These are phyloP conservation scores for Bemisia tabaci DNA, from an alignment of 1,140 invertebrate genomes.

Conservation along the genomic window DNA sequence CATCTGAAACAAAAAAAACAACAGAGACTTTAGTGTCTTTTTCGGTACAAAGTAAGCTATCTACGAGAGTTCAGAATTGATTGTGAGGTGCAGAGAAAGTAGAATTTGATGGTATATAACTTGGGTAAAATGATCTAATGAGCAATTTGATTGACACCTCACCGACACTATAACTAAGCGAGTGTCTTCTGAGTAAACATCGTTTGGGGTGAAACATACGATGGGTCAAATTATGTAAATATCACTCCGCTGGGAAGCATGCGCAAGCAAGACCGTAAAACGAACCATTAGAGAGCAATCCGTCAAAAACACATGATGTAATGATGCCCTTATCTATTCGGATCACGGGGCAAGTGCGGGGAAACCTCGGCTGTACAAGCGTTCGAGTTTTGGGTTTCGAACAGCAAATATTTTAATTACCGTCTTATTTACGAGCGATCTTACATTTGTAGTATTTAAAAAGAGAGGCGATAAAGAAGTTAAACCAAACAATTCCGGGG, in stretches of 20 bases:
- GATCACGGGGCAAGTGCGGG: neutral
- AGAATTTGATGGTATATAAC: too few relatives aligned
- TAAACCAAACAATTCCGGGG: neutral
- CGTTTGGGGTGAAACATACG: too few relatives aligned
- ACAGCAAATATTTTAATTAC: neutral
- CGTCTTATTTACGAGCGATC: neutral
- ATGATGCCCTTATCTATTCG: neutral
- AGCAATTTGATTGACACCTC: too few relatives aligned
- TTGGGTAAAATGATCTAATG: too few relatives aligned
- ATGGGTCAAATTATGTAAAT: too few relatives aligned
- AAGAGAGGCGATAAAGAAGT: neutral
- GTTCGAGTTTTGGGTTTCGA: neutral
- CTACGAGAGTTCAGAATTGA: too few relatives aligned
- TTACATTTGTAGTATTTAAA: neutral
- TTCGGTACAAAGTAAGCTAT: neutral
- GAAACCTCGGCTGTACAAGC: neutral
- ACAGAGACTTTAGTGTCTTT: neutral
- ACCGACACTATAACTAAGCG: too few relatives aligned
- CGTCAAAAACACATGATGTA: neutral
- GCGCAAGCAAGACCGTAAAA: too few relatives aligned
- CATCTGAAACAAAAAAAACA: slow-evolving; percentile 8
- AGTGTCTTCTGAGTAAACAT: too few relatives aligned
- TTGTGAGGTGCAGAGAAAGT: too few relatives aligned
- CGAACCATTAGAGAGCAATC: too few relatives aligned
- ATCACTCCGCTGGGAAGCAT: too few relatives aligned